These are phyloP conservation scores for Coptotermes formosanus DNA, from an alignment of 1,140 invertebrate species.

Conservation along the genomic window DNA sequence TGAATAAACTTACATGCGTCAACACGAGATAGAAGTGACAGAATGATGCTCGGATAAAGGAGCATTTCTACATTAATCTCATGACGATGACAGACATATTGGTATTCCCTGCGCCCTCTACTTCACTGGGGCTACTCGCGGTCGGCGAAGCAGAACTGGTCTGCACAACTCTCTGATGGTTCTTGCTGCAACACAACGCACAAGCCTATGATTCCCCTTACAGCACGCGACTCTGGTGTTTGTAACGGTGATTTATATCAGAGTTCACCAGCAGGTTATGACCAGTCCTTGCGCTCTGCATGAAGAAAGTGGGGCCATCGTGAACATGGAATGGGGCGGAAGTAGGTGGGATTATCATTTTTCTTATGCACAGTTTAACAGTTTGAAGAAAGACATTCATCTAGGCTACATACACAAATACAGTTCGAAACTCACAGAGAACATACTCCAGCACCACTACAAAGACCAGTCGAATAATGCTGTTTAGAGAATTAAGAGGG, in stretches of 20 bases:
- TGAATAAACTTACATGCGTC: background rate
- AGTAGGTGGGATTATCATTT: too few relatives aligned
- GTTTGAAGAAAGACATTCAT: too few relatives aligned
- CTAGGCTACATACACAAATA: too few relatives aligned
- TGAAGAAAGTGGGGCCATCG: too few relatives aligned
- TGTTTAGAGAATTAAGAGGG: too few relatives aligned
- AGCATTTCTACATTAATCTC: conserved; percentile 15
- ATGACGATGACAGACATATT: background rate
- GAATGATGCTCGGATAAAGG: background rate
- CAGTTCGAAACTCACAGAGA: too few relatives aligned
- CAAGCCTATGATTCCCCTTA: background rate
- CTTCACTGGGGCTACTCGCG: background rate
- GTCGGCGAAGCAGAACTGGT: background rate
- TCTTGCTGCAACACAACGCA: background rate
- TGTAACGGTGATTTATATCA: background rate
- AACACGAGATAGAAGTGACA: background rate
- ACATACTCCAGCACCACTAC: too few relatives aligned
- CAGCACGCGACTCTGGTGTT: background rate
- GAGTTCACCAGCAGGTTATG: background rate
- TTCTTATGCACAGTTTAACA: too few relatives aligned
- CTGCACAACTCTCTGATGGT: background rate
- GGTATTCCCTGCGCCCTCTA: background rate
- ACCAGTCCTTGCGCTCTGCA: too few relatives aligned
- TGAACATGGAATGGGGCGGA: too few relatives aligned
- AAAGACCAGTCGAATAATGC: too few relatives aligned